A percentile compares a stretch with the other conserved stretches of the same genome.
phyloP scores from a whole-genome alignment of 2,113 vertebrate genomes.

The Alectura lathami region DNA sequence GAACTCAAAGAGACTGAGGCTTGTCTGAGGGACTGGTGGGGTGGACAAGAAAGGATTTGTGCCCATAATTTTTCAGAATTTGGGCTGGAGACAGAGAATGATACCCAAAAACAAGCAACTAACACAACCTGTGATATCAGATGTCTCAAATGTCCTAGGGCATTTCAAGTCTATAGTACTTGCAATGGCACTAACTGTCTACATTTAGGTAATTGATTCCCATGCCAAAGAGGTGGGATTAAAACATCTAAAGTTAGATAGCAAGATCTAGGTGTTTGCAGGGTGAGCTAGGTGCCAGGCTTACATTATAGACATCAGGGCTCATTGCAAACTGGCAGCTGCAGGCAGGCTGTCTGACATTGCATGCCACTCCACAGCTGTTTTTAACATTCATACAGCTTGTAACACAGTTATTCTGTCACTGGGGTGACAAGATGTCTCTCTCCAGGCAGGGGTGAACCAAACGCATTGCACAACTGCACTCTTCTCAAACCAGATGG shows the following conservation, averaged over 20 bases:
- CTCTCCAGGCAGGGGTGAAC: not conserved
- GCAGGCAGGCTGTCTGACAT: not conserved
- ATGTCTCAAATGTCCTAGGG: not conserved
- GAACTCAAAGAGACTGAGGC: not conserved
- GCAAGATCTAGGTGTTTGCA: not conserved
- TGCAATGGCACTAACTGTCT: not conserved
- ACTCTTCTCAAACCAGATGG: not conserved
- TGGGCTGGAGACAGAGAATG: not conserved
- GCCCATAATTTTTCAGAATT: not conserved
- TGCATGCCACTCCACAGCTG: fast-evolving
- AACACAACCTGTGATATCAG: not conserved
- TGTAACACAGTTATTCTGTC: not conserved
- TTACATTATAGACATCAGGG: not conserved
- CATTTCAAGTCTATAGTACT: not conserved
- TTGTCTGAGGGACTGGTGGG: not conserved
- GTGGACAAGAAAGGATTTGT: not conserved
- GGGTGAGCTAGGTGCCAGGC: not conserved
- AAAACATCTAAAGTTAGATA: not conserved
- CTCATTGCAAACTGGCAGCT: not conserved
- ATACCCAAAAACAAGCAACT: not conserved
- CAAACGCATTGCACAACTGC: not conserved
- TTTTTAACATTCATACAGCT: not conserved
- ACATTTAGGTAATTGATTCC: not conserved
- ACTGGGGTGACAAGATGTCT: not conserved
- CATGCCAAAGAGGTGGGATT: not conserved